Evolutionary conservation across 2,797 vertebrate species (phyloP).

Genomic region (Apogon talboti): DNA sequence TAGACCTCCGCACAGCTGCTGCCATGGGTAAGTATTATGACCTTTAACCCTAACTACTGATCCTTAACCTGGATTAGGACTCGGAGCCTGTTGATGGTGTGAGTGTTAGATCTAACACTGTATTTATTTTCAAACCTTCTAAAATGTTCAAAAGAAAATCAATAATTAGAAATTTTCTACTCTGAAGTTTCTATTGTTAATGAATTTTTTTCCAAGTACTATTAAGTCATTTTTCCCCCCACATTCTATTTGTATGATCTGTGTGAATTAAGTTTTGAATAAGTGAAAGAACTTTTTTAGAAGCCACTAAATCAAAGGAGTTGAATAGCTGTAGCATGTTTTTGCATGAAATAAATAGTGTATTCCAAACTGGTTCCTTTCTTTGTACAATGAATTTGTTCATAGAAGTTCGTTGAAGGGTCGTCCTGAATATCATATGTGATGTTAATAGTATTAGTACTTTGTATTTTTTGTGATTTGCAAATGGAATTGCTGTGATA

Average conservation of each 20-base stretch:
- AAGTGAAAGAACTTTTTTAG: neutral
- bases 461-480: too few relatives aligned
- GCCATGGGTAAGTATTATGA: slow-evolving; percentile 83
- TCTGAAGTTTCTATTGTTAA: neutral
- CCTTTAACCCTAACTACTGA: slow-evolving; percentile 51
- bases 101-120: neutral
- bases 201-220: too few relatives aligned
- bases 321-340: neutral
- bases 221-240: too few relatives aligned
- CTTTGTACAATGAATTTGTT: too few relatives aligned
- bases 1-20: slow-evolving; percentile 80
- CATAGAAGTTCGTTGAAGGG: too few relatives aligned
- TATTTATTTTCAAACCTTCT: neutral
- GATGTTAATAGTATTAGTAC: too few relatives aligned
- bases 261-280: neutral
- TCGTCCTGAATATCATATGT: too few relatives aligned
- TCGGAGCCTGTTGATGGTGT: neutral
- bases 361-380: too few relatives aligned
- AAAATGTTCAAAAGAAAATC: neutral
- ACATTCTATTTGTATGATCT: neutral
- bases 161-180: neutral
- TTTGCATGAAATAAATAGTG: too few relatives aligned
- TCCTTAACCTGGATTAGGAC: neutral
- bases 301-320: neutral
- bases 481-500: too few relatives aligned